Conservation (phyloP, 2,113 vertebrate species). For the Apistogramma diplotaenia region DNA sequence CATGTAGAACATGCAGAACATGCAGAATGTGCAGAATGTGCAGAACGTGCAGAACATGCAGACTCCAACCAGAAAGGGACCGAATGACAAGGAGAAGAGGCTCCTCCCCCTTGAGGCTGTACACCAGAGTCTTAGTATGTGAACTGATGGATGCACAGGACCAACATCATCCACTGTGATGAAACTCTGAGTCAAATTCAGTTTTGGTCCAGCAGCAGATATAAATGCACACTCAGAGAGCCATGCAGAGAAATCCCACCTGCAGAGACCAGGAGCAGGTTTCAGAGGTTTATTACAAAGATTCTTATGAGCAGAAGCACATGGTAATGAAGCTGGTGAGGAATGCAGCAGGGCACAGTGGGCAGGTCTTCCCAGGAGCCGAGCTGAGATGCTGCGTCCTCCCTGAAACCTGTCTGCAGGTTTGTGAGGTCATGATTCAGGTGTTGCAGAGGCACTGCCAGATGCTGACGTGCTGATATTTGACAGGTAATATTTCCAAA, state of each 20-base stretch:
- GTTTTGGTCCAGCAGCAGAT: neutral
- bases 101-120: too few species aligned
- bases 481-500: neutral
- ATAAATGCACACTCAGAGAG: neutral
- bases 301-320: fast-evolving
- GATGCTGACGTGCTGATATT: neutral
- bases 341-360: neutral
- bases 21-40: too few species aligned
- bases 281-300: neutral
- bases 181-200: neutral
- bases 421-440: neutral
- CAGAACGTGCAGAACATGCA: too few species aligned
- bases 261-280: neutral
- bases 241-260: too few species aligned
- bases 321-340: neutral
- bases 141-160: neutral
- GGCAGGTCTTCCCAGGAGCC: neutral
- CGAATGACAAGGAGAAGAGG: too few species aligned
- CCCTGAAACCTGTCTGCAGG: neutral
- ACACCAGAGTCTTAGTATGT: too few species aligned
- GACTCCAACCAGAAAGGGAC: too few species aligned
- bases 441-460: fast-evolving
- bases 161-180: neutral
- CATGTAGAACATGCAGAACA: too few species aligned
- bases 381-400: neutral